These are phyloP conservation scores for Enchytraeus crypticus DNA, from an alignment of 2,888 invertebrate species.

Conservation along the genomic window DNA sequence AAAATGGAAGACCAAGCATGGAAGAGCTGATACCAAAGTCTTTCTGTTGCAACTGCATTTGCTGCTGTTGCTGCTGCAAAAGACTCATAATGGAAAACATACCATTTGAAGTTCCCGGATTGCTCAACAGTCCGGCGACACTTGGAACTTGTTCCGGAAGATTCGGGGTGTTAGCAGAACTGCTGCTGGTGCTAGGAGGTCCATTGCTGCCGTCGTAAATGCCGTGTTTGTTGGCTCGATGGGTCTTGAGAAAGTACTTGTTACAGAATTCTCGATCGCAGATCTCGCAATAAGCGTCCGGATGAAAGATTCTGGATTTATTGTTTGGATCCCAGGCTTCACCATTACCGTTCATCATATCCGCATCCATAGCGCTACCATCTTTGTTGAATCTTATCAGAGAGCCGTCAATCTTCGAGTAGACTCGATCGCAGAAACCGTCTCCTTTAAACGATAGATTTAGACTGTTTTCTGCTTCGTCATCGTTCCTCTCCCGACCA, in stretches of 20 bases:
- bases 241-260: constrained; percentile 94
- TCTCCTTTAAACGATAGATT: too few species aligned
- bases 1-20: too few species aligned
- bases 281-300: constrained; percentile 90
- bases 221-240: constrained; percentile 93
- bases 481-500: not conserved
- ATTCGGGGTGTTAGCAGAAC: not conserved
- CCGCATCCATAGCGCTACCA: not conserved
- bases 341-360: not conserved
- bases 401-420: too few species aligned
- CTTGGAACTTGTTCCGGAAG: not conserved
- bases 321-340: not conserved
- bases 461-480: too few species aligned
- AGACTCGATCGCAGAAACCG: too few species aligned
- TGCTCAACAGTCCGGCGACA: not conserved
- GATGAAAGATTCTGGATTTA: constrained; percentile 68
- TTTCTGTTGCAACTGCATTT: too few species aligned
- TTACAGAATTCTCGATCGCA: constrained; percentile 98
- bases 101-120: not conserved
- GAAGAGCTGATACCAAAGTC: not conserved
- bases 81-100: not conserved
- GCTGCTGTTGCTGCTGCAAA: too few species aligned
- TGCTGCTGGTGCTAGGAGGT: not conserved
- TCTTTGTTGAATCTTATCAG: not conserved
- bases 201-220: constrained; percentile 52